Conservation (phyloP, 2,113 vertebrate genomes). For the Scophthalmus maximus region DNA sequence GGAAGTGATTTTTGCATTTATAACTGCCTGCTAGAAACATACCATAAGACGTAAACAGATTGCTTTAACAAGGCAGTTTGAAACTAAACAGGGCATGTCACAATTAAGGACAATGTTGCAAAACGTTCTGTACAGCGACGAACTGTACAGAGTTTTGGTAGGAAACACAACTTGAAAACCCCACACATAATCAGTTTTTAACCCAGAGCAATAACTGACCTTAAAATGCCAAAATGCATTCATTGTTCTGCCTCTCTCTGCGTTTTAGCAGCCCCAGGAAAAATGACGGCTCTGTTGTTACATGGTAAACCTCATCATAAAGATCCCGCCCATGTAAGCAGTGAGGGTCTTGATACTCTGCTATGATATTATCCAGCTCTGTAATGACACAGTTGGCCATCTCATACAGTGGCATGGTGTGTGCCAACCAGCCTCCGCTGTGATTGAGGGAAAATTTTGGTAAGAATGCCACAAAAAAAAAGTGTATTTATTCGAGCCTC, state of each 20-base stretch:
- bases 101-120: slow-evolving; percentile 49
- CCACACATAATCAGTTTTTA: neutral
- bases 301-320: slow-evolving; percentile 26
- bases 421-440: slow-evolving; percentile 34
- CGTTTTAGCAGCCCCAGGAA: slow-evolving; percentile 8
- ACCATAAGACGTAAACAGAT: slow-evolving; percentile 56
- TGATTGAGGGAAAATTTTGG: slow-evolving; percentile 43
- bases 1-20: slow-evolving; percentile 61
- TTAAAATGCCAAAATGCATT: slow-evolving; percentile 29
- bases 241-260: neutral
- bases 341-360: slow-evolving; percentile 13
- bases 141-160: too few species aligned
- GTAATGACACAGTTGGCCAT: slow-evolving; percentile 53
- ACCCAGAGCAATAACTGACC: neutral
- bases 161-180: too few species aligned
- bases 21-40: slow-evolving; percentile 62
- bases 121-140: slow-evolving; percentile 23
- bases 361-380: slow-evolving; percentile 64
- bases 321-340: slow-evolving; percentile 1
- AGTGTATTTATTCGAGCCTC: slow-evolving; percentile 55
- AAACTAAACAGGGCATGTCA: slow-evolving; percentile 58
- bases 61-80: slow-evolving; percentile 57
- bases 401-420: slow-evolving; percentile 11
- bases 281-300: slow-evolving; percentile 15
- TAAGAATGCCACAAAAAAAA: slow-evolving; percentile 47